These are phyloP conservation scores for Mongoloraphidia duomilia DNA, from an alignment of 2,888 invertebrate genomes.

Conservation along the genomic window DNA sequence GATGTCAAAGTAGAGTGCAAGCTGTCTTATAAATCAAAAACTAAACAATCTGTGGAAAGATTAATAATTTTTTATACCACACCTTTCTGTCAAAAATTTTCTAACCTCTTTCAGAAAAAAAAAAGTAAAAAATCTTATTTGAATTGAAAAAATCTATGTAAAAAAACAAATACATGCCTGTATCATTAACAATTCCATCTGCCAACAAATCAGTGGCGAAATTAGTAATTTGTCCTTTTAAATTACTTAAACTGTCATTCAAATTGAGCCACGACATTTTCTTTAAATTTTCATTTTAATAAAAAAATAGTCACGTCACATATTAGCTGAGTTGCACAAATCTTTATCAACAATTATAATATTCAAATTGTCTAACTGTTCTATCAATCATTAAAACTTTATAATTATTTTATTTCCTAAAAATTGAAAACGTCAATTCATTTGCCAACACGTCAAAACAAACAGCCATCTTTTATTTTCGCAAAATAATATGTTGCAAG, in stretches of 20 bases:
- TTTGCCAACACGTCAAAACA: constrained; percentile 1
- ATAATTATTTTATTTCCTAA: background rate
- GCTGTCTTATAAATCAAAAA: too few relatives aligned
- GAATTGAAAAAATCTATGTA: background rate
- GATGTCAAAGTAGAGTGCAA: too few relatives aligned
- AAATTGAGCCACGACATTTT: constrained; percentile 56
- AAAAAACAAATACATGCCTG: constrained; percentile 28
- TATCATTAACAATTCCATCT: constrained; percentile 49
- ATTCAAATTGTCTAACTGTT: background rate
- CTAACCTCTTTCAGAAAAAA: too few relatives aligned
- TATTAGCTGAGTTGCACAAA: background rate
- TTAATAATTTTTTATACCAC: too few relatives aligned
- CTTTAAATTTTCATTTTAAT: background rate
- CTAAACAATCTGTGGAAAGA: too few relatives aligned
- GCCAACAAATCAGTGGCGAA: constrained; percentile 81
- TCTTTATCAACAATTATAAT: background rate
- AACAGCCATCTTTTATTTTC: too few relatives aligned
- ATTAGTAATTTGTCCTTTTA: constrained; percentile 79
- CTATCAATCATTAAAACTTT: background rate
- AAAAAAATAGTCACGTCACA: background rate
- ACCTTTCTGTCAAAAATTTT: too few relatives aligned
- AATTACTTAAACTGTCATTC: constrained; percentile 48
- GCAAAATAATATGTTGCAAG: too few relatives aligned
- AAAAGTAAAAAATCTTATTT: background rate
- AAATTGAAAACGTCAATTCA: background rate